Evolutionary conservation across 2,888 invertebrate species (phyloP).

Genomic region (Aricia artaxerxes): DNA sequence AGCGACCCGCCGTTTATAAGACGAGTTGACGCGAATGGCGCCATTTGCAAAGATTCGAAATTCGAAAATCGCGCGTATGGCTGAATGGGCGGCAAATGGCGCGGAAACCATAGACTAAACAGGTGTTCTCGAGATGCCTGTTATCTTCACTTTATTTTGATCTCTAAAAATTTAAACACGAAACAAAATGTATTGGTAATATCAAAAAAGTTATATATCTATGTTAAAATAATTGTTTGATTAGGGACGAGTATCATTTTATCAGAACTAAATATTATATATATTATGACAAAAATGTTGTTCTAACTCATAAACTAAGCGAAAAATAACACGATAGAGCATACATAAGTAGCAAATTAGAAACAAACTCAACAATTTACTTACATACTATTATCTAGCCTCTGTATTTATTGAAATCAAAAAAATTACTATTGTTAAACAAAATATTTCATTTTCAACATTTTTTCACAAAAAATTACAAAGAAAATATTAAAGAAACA

Average conservation of each 20-base stretch:
- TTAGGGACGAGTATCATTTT: no score
- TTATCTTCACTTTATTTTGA: slow-evolving; percentile 34
- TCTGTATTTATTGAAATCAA: neutral
- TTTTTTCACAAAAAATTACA: neutral
- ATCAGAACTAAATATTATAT: no score
- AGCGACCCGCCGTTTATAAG: slow-evolving; percentile 52
- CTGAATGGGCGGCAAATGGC: slow-evolving; percentile 67
- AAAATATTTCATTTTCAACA: neutral
- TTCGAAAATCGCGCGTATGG: slow-evolving; percentile 66
- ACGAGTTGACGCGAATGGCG: slow-evolving; percentile 58
- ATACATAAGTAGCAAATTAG: no score
- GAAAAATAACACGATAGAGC: no score
- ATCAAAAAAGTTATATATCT: neutral
- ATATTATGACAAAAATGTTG: no score
- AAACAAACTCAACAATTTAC: no score
- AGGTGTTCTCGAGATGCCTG: slow-evolving; percentile 54
- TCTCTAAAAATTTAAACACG: slow-evolving; percentile 34
- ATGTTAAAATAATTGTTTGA: slow-evolving; percentile 33
- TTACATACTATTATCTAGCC: neutral
- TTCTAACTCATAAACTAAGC: no score
- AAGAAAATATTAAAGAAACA: slow-evolving; percentile 28
- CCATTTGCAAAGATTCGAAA: slow-evolving; percentile 64
- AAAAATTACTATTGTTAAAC: neutral
- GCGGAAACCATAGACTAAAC: slow-evolving; percentile 72
- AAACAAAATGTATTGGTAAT: slow-evolving; percentile 35